Percentiles rank a stretch among this genome's conserved stretches.
phyloP scores from a whole-genome alignment of 2,113 vertebrate genomes.

The Chionomys nivalis region DNA sequence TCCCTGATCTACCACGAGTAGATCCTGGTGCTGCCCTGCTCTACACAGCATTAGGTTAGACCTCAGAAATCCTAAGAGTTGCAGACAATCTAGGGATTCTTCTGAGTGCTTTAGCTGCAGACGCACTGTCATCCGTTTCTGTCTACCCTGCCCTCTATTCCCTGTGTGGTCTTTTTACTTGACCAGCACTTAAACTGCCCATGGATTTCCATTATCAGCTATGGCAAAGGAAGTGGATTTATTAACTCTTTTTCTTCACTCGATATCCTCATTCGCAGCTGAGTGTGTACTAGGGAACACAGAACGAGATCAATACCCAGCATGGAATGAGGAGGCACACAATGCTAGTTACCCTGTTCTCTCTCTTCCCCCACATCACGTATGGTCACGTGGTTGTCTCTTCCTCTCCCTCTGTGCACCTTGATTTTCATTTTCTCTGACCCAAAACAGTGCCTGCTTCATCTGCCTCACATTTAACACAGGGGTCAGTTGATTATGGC shows the following conservation, averaged over 20 bases:
- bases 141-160: background rate
- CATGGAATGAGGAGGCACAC: conserved; percentile 27
- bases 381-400: background rate
- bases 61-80: background rate
- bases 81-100: background rate
- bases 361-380: background rate
- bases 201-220: conserved; percentile 79
- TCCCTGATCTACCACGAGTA: background rate
- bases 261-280: conserved; percentile 77
- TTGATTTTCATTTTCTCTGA: conserved; percentile 53
- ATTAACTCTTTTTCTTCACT: conserved; percentile 84
- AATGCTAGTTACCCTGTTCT: background rate
- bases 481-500: background rate
- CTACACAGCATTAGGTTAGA: background rate
- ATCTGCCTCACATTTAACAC: background rate
- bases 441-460: conserved; percentile 56
- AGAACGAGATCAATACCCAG: conserved; percentile 76
- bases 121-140: background rate
- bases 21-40: background rate
- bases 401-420: background rate
- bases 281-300: conserved; percentile 73
- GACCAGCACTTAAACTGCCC: conserved; percentile 73
- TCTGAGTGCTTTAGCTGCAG: background rate
- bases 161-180: conserved; percentile 38
- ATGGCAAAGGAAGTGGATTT: conserved; percentile 79